Evolutionary conservation across 2,888 invertebrate genomes (phyloP).

Genomic region (Endomychus coccineus): DNA sequence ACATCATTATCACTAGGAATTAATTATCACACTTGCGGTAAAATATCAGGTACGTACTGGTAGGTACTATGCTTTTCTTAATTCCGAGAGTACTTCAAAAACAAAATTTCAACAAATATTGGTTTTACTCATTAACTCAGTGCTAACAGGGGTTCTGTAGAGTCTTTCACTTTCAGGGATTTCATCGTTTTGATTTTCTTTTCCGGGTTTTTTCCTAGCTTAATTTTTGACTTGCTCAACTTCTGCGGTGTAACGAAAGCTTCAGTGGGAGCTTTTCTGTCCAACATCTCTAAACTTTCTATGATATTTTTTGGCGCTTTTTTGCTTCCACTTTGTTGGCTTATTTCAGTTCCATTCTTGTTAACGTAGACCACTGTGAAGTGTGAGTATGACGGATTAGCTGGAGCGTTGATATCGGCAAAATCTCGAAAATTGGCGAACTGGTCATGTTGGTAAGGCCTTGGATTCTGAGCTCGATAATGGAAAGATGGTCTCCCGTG

Average conservation of each 20-base stretch:
- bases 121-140: constrained; percentile 49
- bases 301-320: constrained; percentile 70
- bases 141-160: constrained; percentile 58
- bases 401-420: constrained; percentile 80
- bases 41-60: no score
- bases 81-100: not conserved
- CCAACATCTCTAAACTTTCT: constrained; percentile 68
- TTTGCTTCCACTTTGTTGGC: constrained; percentile 22
- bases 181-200: constrained; percentile 49
- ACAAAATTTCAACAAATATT: not conserved
- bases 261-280: constrained; percentile 44
- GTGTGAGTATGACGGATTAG: constrained; percentile 74
- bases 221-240: constrained; percentile 57
- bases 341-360: constrained; percentile 62
- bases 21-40: no score
- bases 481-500: constrained; percentile 63
- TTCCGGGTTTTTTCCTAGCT: constrained; percentile 51
- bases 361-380: constrained; percentile 78
- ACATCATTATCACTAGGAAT: no score
- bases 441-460: constrained; percentile 72
- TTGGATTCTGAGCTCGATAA: constrained; percentile 54
- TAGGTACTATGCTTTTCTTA: no score
- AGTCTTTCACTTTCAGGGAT: constrained; percentile 21
- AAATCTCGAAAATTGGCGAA: constrained; percentile 87
- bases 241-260: constrained; percentile 38